Evolutionary conservation across 2,797 vertebrate species (phyloP).

Genomic region (Remorina albescens): DNA sequence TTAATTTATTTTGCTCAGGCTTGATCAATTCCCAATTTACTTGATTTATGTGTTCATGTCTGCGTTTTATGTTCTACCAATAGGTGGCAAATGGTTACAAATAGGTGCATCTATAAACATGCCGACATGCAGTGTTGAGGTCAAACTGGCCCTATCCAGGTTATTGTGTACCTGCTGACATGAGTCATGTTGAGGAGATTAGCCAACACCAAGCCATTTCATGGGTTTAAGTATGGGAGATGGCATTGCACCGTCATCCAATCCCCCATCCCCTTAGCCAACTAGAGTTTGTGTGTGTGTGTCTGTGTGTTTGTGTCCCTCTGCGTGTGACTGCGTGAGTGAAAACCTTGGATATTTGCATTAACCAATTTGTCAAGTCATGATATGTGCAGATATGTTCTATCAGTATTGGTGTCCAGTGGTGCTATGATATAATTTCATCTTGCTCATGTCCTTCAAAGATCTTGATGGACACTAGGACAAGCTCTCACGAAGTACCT

Average conservation of each 20-base stretch:
- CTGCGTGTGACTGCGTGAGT: slow-evolving; percentile 19
- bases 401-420: slow-evolving; percentile 34
- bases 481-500: slow-evolving; percentile 18
- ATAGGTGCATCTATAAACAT: neutral
- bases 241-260: slow-evolving; percentile 46
- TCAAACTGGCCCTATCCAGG: slow-evolving; percentile 29
- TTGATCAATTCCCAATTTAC: slow-evolving; percentile 14
- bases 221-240: slow-evolving; percentile 31
- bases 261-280: slow-evolving; percentile 26
- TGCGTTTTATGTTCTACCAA: slow-evolving; percentile 9
- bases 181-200: slow-evolving; percentile 25
- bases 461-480: slow-evolving; percentile 44
- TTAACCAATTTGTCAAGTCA: slow-evolving; percentile 56
- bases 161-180: slow-evolving; percentile 45
- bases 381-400: slow-evolving; percentile 35
- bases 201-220: slow-evolving; percentile 2
- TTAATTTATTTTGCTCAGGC: slow-evolving; percentile 10
- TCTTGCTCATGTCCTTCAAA: slow-evolving; percentile 55
- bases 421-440: slow-evolving; percentile 46
- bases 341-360: slow-evolving; percentile 65
- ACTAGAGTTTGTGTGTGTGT: slow-evolving; percentile 12
- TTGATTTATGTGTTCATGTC: slow-evolving; percentile 33
- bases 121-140: slow-evolving; percentile 22
- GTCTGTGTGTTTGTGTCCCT: slow-evolving; percentile 8
- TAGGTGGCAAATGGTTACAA: slow-evolving; percentile 36